These are phyloP conservation scores for Neolamprologus kungweensis DNA, from an alignment of 2,113 vertebrate species.

Conservation along the genomic window DNA sequence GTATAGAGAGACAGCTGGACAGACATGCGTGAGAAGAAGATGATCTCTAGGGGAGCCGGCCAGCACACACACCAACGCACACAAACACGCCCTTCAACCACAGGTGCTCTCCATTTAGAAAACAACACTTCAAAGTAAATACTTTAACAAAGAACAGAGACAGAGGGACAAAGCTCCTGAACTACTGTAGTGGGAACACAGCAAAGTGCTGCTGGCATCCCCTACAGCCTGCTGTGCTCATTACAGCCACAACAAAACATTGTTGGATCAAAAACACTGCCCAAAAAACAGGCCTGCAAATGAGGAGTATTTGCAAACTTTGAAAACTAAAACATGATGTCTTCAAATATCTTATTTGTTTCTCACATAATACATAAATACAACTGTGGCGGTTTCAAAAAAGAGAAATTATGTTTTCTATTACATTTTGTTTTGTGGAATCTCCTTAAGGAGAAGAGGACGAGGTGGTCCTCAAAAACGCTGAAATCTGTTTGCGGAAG, in stretches of 20 bases:
- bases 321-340: background rate
- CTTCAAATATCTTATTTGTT: background rate
- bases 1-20: slow-evolving; percentile 17
- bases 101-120: slow-evolving; percentile 42
- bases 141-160: slow-evolving; percentile 28
- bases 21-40: slow-evolving; percentile 39
- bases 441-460: background rate
- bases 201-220: background rate
- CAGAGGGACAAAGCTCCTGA: background rate
- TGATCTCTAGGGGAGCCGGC: slow-evolving; percentile 28
- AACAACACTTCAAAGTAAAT: slow-evolving; percentile 47
- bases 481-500: background rate
- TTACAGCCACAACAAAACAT: background rate
- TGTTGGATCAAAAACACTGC: background rate
- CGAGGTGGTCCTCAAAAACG: no score
- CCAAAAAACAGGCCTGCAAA: background rate
- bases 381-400: background rate
- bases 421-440: background rate
- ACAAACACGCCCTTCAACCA: background rate
- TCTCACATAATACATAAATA: background rate
- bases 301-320: background rate
- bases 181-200: background rate
- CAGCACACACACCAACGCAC: background rate
- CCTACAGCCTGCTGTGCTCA: background rate
- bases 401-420: background rate